These are phyloP conservation scores for Trichopria drosophilae DNA, from an alignment of 2,888 invertebrate genomes.

Conservation along the genomic window DNA sequence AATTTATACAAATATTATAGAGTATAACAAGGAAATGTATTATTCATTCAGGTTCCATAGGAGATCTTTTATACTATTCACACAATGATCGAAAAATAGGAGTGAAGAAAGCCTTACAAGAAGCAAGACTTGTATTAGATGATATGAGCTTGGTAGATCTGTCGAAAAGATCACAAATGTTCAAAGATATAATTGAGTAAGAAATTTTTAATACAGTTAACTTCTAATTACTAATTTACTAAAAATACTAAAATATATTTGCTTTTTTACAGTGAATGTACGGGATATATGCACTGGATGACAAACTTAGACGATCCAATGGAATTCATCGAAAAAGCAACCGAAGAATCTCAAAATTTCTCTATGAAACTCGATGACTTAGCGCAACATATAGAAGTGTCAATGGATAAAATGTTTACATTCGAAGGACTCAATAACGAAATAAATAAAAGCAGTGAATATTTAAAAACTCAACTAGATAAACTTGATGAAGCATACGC, in stretches of 20 bases:
- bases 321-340: conserved; percentile 41
- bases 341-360: conserved; percentile 40
- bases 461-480: conserved; percentile 39
- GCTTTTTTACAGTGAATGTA: conserved; percentile 20
- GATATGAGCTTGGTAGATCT: conserved; percentile 57
- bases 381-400: conserved; percentile 42
- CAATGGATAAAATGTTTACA: conserved; percentile 49
- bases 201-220: conserved; percentile 31
- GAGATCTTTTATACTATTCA: conserved; percentile 55
- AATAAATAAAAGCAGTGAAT: conserved; percentile 43
- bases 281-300: conserved; percentile 49
- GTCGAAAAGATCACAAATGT: conserved; percentile 51
- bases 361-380: conserved; percentile 45
- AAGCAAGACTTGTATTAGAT: conserved; percentile 60
- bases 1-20: neutral
- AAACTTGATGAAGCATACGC: conserved; percentile 45
- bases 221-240: neutral
- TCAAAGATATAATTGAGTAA: conserved; percentile 53
- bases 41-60: conserved; percentile 41
- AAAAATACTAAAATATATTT: neutral
- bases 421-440: conserved; percentile 50
- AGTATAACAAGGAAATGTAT: neutral
- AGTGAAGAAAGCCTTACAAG: conserved; percentile 61
- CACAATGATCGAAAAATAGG: conserved; percentile 62
- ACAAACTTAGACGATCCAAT: conserved; percentile 46